Evolutionary conservation across 2,888 invertebrate species (phyloP).

Genomic region (Belgica antarctica): DNA sequence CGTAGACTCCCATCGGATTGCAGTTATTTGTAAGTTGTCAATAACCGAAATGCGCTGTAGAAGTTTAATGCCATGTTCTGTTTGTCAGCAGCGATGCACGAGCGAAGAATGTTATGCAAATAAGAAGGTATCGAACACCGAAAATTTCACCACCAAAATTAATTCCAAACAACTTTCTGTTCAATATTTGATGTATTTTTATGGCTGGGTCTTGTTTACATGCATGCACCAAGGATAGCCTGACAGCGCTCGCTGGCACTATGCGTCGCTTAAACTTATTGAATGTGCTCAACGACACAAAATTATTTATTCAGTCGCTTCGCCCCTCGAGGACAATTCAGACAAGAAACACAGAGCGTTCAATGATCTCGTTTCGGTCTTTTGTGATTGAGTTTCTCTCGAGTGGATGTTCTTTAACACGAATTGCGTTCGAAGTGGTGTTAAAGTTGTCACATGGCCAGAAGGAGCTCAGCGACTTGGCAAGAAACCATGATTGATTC

Average conservation of each 20-base stretch:
- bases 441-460: conserved; percentile 28
- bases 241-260: background rate
- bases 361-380: conserved; percentile 23
- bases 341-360: conserved; percentile 11
- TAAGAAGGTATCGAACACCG: background rate
- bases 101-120: conserved; percentile 2
- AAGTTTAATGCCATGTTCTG: conserved; percentile 13
- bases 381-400: background rate
- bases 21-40: background rate
- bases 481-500: conserved; percentile 32
- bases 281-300: conserved; percentile 4
- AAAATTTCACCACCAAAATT: conserved; percentile 13
- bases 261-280: conserved; percentile 3
- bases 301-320: conserved; percentile 9
- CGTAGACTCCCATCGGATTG: too few relatives aligned
- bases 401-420: conserved; percentile 11
- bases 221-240: background rate
- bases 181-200: conserved; percentile 18
- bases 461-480: background rate
- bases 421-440: conserved; percentile 22
- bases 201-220: conserved; percentile 7
- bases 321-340: conserved; percentile 1
- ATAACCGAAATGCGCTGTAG: background rate
- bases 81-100: background rate
- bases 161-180: conserved; percentile 21